Conservation (phyloP, 2,888 invertebrate species). For the Caenorhabditis angaria region DNA sequence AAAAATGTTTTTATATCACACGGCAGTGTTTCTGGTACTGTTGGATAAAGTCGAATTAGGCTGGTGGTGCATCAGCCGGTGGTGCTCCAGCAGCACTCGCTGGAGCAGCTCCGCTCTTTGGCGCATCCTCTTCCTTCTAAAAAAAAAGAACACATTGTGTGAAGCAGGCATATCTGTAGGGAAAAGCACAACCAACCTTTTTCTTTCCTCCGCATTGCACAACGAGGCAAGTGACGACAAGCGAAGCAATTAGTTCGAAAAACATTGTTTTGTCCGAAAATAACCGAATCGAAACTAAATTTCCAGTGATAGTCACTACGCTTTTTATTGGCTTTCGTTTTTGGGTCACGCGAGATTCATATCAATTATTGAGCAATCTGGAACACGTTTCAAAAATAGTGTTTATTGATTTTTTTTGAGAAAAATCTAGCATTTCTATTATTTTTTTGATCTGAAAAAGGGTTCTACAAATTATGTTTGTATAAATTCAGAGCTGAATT, state of each 20-base stretch:
- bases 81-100: conserved; percentile 4
- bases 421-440: too few relatives aligned
- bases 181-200: background rate
- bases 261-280: conserved; percentile 2
- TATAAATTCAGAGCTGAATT: too few relatives aligned
- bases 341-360: conserved; percentile 1
- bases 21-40: background rate
- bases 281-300: conserved; percentile 2
- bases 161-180: background rate
- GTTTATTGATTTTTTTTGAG: background rate
- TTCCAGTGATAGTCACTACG: background rate
- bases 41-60: background rate
- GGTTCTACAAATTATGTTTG: too few relatives aligned
- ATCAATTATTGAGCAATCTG: background rate
- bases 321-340: background rate
- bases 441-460: too few relatives aligned
- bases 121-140: background rate
- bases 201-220: conserved; percentile 3
- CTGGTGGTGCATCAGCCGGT: conserved; percentile 6
- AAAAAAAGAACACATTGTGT: background rate
- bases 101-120: background rate
- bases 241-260: background rate
- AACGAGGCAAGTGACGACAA: background rate
- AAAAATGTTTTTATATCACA: conserved; percentile 11
- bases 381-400: background rate